Evolutionary conservation across 2,797 vertebrate species (phyloP), one percentile per base, ranked within the genome.

Genomic region (Gallirallus australis): DNA sequence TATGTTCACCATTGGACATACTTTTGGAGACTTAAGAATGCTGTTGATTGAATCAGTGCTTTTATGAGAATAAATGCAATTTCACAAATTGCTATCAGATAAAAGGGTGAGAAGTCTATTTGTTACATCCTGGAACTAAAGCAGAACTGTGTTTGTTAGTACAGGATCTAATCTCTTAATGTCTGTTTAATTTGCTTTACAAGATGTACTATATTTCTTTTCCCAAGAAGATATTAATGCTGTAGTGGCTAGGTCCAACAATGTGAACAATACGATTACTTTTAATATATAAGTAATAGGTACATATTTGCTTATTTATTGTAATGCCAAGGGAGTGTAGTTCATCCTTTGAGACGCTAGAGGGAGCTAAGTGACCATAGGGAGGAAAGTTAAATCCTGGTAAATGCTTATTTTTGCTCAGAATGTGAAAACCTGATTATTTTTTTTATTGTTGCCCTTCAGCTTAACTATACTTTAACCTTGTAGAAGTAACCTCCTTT

Each of bases 1-100:
- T 86, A 9, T 77, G 23, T 79, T 68, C 48, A 64, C 47, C 30
- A 23, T 39, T 77, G n/a, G 42, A 82, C 66, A 39, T 20, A 68
- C 23, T 96, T 79, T 42, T 72, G 72, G 69, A 61, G 35, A 24
- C 57, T 52, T 84, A 40, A 93, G 80, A 82, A 87, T 89, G 25
- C 8, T 86, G 72, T 71, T 88, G 83, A 92, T 96, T 85, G 70
- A 96, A 91, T 93, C 71, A 90, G 48, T 60, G 66, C 12, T 83
- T 73, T 93, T 91, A 94, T 89, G 80, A 91, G 63, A 95, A 94
- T 53, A 91, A 90, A 84, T 25, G 30, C 59, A 81, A 68, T 94
- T 93, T 93, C 77, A 91, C 33, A 95, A 96, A 95, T 95, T 96
- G 27, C 35, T 65, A 4, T 69, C 27, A 9, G 61, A 52, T 80